Evolutionary conservation across 2,888 invertebrate species (phyloP).

Genomic region (Axea sp.): DNA sequence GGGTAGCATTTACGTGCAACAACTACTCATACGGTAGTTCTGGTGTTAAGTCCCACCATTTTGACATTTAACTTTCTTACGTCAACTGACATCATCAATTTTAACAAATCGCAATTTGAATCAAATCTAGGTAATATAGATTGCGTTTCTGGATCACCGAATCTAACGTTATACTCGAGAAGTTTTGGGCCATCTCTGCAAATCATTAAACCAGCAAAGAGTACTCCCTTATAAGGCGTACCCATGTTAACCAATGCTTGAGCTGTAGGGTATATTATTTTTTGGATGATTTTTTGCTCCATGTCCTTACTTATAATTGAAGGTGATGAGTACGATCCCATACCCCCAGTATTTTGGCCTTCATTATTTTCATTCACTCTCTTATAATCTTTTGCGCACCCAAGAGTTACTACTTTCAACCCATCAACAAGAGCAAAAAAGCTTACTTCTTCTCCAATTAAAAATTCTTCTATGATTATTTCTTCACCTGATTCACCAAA

Average conservation of each 20-base stretch:
- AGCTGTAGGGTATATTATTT: constrained; percentile 16
- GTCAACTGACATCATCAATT: constrained; percentile 30
- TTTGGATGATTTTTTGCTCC: constrained; percentile 19
- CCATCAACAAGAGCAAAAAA: constrained; percentile 25
- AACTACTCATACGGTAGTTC: constrained; percentile 22
- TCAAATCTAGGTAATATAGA: constrained; percentile 24
- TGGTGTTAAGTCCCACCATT: constrained; percentile 27
- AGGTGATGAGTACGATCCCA: constrained; percentile 29
- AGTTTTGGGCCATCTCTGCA: constrained; percentile 22
- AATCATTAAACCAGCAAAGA: constrained; percentile 38
- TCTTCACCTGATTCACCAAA: constrained; percentile 25
- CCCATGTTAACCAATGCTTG: constrained; percentile 15
- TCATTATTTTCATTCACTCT: constrained; percentile 16
- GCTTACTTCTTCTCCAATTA: constrained; percentile 26
- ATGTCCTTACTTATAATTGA: constrained; percentile 18
- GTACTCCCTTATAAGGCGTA: constrained; percentile 19
- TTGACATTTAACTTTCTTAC: constrained; percentile 30
- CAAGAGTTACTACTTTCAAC: constrained; percentile 32
- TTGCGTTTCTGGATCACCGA: constrained; percentile 39
- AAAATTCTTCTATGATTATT: constrained; percentile 33
- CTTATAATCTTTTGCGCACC: constrained; percentile 26
- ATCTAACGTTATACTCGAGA: constrained; percentile 31
- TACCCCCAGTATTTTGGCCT: constrained; percentile 32
- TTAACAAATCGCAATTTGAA: constrained; percentile 35
- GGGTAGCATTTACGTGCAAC: constrained; percentile 27